A percentile compares a stretch with the other conserved stretches of the same genome.
phyloP scores from a whole-genome alignment of 2,113 vertebrate species.

The Rafetus swinhoei region DNA sequence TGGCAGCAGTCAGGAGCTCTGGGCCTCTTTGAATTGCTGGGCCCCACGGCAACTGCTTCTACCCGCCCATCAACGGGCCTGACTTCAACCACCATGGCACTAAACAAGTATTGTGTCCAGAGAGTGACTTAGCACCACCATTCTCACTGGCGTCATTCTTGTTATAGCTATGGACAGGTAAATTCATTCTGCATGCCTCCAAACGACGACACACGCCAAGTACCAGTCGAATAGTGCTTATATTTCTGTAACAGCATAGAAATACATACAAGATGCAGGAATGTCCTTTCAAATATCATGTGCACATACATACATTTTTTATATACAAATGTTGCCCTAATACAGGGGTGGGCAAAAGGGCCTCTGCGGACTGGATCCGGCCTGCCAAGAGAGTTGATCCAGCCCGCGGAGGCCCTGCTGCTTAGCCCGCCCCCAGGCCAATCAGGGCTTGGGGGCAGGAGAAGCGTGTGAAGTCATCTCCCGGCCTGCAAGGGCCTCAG shows the following conservation, averaged over 20 bases:
- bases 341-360: no score
- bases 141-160: not conserved
- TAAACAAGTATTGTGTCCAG: not conserved
- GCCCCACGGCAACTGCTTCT: no score
- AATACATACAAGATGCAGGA: conserved; percentile 15
- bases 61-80: no score
- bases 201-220: not conserved
- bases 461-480: no score
- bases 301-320: not conserved
- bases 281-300: conserved; percentile 8
- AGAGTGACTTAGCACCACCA: not conserved
- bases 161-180: not conserved
- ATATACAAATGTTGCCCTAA: not conserved
- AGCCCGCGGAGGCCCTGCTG: no score
- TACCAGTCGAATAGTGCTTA: conserved; percentile 21
- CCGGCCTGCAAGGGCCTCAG: no score
- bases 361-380: no score
- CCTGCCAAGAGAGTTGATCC: no score
- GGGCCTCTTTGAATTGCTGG: no score
- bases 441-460: no score
- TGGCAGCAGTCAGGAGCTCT: no score
- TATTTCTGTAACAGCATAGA: conserved; percentile 41
- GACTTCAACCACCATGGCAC: not conserved
- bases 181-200: not conserved
- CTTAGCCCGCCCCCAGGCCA: no score